Conservation (phyloP, 2,797 vertebrate species). For the Hirundo rustica region DNA sequence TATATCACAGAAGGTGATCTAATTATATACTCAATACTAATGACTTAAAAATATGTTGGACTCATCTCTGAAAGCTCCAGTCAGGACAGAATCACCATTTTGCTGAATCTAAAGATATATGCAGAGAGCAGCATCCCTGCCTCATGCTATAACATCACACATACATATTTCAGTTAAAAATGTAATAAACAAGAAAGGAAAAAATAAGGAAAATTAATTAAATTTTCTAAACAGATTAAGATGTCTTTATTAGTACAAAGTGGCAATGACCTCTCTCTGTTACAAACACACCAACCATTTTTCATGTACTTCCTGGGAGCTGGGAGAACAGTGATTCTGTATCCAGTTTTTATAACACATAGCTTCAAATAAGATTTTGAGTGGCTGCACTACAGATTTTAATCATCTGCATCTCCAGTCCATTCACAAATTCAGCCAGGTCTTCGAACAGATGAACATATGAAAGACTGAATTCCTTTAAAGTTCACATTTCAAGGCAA, state of each 20-base stretch:
- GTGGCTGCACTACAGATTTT: not conserved
- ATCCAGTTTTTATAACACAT: not conserved
- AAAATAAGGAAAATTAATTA: not conserved
- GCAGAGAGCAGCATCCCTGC: not conserved
- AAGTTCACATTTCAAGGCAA: not conserved
- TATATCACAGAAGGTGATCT: not conserved
- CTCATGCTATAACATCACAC: accelerated
- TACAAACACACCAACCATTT: not conserved
- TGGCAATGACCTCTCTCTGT: not conserved
- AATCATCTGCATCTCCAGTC: not conserved
- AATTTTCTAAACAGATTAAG: not conserved
- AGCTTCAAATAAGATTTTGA: not conserved
- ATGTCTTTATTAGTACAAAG: not conserved
- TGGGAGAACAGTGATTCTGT: not conserved
- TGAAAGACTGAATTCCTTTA: not conserved
- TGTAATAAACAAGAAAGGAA: not conserved
- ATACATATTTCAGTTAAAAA: not conserved
- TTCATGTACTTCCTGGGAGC: not conserved
- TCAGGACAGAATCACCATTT: not conserved
- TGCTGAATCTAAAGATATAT: not conserved
- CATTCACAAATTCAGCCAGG: not conserved
- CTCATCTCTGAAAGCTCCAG: not conserved
- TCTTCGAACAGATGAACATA: not conserved
- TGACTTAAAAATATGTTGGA: not conserved
- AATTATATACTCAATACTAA: not conserved